Evolutionary conservation across 2,888 invertebrate genomes (phyloP).

Genomic region (Tenthredo notha): DNA sequence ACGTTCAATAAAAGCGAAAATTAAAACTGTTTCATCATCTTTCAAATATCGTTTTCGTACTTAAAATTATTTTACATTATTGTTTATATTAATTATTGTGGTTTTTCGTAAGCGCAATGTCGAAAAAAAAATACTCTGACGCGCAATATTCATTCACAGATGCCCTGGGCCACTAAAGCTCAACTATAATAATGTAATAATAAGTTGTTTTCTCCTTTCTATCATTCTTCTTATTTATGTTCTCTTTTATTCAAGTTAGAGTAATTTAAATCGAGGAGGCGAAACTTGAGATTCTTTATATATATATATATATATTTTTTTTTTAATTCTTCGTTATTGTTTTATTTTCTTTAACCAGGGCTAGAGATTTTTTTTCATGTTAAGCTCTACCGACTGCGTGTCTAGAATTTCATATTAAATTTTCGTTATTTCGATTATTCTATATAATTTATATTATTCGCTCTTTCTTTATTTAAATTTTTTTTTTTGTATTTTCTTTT

Average conservation of each 20-base stretch:
- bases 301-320: background rate
- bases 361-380: conserved; percentile 58
- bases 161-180: conserved; percentile 66
- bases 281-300: conserved; percentile 57
- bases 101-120: conserved; percentile 47
- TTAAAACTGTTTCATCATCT: background rate
- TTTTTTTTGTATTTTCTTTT: background rate
- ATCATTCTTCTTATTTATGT: conserved; percentile 51
- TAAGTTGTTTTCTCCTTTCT: conserved; percentile 52
- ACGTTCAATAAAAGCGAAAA: background rate
- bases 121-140: conserved; percentile 14
- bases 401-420: conserved; percentile 11
- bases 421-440: conserved; percentile 22
- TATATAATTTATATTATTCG: background rate
- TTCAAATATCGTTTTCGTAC: conserved; percentile 2
- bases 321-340: conserved; percentile 51
- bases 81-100: conserved; percentile 46
- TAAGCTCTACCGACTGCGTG: conserved; percentile 62
- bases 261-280: conserved; percentile 56
- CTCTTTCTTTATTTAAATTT: background rate
- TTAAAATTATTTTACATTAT: conserved; percentile 35
- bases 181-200: conserved; percentile 61
- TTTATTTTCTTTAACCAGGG: conserved; percentile 50
- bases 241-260: conserved; percentile 54
- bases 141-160: conserved; percentile 66